phyloP scores from a whole-genome alignment of 1,140 invertebrate genomes.

The Cydia splendana region DNA sequence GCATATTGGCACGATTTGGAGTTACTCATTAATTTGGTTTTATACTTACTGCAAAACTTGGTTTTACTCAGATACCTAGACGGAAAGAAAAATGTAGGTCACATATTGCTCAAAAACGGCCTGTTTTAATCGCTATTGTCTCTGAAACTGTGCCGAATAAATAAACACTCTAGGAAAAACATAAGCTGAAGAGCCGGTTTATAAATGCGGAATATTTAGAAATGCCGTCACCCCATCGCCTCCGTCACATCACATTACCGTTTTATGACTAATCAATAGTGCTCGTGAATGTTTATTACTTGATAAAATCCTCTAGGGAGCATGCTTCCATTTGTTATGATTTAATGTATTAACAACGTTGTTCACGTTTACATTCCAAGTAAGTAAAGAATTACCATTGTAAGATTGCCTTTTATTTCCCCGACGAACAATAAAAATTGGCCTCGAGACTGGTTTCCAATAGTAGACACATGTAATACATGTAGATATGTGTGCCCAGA shows the following conservation, averaged over 20 bases:
- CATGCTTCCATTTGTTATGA: conserved; percentile 7
- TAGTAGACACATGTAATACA: not conserved
- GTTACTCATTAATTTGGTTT: not conserved
- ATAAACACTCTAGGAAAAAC: not conserved
- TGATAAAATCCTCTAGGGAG: conserved; percentile 3
- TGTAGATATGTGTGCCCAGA: conserved; percentile 9
- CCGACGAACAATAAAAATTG: conserved; percentile 9
- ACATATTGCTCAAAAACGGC: no score
- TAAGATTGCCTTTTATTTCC: not conserved
- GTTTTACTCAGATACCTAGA: no score
- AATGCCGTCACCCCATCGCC: conserved; percentile 14
- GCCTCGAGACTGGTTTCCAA: conserved; percentile 15
- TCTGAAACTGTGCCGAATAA: not conserved
- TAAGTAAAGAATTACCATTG: not conserved
- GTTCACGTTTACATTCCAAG: not conserved
- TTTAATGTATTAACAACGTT: not conserved
- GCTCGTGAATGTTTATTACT: conserved; percentile 25
- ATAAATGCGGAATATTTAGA: not conserved
- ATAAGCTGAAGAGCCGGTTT: not conserved
- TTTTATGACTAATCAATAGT: conserved; percentile 25
- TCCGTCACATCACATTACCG: not conserved
- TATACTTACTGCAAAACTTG: not conserved
- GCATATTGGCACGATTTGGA: not conserved
- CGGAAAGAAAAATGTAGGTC: no score
- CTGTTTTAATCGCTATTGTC: no score